Evolutionary conservation across 2,113 vertebrate species (phyloP).

Genomic region (Pomatostomus ruficeps): DNA sequence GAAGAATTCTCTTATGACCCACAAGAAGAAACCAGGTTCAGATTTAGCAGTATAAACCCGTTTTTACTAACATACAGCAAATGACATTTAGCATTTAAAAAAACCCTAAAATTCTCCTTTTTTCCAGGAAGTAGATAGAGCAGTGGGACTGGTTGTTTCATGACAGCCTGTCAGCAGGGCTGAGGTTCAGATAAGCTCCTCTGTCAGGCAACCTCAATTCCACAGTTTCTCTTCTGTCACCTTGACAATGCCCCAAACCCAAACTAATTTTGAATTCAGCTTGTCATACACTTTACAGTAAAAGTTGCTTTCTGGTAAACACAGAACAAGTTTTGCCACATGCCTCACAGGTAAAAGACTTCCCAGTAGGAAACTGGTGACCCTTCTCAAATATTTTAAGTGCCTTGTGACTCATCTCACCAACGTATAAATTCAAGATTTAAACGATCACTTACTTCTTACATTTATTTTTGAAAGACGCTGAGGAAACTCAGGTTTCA

Average conservation of each 20-base stretch:
- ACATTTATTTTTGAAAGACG: background rate
- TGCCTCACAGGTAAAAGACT: background rate
- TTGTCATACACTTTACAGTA: background rate
- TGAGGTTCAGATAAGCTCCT: background rate
- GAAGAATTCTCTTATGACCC: background rate
- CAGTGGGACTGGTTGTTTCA: background rate
- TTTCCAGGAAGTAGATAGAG: background rate
- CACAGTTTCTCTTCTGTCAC: background rate
- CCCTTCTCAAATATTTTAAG: background rate
- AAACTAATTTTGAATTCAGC: background rate
- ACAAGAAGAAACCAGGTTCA: background rate
- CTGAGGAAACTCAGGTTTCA: background rate
- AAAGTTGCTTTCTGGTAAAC: background rate
- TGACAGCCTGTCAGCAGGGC: background rate
- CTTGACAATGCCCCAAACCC: background rate
- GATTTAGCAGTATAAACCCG: background rate
- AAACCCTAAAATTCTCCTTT: too few relatives aligned
- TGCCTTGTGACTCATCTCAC: background rate
- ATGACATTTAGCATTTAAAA: background rate
- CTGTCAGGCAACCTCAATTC: background rate
- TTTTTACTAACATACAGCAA: background rate
- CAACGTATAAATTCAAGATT: background rate
- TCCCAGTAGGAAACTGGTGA: background rate
- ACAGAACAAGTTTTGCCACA: background rate
- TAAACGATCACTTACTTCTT: background rate